Evolutionary conservation across 1,140 invertebrate species (phyloP).

Genomic region (Macrotrachela quadricornifera): DNA sequence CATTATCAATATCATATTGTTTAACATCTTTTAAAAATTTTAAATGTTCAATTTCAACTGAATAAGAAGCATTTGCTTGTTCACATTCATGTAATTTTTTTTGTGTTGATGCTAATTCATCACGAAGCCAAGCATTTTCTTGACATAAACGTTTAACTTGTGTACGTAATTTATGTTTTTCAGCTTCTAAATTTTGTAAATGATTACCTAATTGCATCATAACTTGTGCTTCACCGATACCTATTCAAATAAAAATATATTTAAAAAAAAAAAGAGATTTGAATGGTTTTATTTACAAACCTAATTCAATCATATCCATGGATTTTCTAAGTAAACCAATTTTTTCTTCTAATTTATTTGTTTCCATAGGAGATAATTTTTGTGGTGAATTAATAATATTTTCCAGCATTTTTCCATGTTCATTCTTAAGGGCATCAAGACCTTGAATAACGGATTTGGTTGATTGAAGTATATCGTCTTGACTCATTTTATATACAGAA

Average conservation of each 20-base stretch:
- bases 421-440: slow-evolving; percentile 7
- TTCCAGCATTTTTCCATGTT: slow-evolving; percentile 3
- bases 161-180: slow-evolving; percentile 38
- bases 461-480: slow-evolving; percentile 3
- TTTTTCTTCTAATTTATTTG: not conserved
- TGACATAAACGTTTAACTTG: slow-evolving; percentile 62
- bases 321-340: not conserved
- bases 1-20: slow-evolving; percentile 72
- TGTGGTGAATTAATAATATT: not conserved
- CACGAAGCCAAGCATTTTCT: slow-evolving; percentile 95
- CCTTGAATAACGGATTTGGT: not conserved
- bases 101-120: slow-evolving; percentile 88
- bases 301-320: slow-evolving; percentile 2
- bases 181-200: slow-evolving; percentile 5
- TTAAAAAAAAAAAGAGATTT: too few relatives aligned
- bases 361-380: too few relatives aligned
- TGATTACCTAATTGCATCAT: slow-evolving; percentile 1
- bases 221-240: not conserved
- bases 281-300: not conserved
- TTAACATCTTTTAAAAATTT: slow-evolving; percentile 91
- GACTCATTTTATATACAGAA: not conserved
- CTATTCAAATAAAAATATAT: not conserved
- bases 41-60: slow-evolving; percentile 91
- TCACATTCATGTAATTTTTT: slow-evolving; percentile 68
- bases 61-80: slow-evolving; percentile 43